Conservation (phyloP, 2,888 invertebrate genomes). For the Trichogramma evanescens region DNA sequence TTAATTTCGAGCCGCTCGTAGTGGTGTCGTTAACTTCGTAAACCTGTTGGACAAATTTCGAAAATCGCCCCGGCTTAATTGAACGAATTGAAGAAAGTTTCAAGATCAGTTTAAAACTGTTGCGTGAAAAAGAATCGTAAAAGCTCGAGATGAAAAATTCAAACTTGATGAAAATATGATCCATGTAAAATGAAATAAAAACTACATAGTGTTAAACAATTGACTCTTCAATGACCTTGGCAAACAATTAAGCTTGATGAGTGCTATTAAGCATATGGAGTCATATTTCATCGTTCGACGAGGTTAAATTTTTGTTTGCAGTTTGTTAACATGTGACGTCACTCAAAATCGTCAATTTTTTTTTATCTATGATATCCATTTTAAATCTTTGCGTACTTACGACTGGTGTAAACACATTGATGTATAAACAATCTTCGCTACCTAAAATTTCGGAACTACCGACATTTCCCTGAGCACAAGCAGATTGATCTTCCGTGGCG, state of each 20-base stretch:
- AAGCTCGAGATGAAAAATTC: not conserved
- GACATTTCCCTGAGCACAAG: slow-evolving; percentile 29
- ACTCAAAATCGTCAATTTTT: no score
- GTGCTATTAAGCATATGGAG: not conserved
- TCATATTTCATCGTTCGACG: slow-evolving; percentile 14
- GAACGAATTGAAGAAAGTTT: no score
- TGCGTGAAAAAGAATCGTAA: no score
- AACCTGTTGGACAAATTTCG: no score
- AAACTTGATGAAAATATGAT: not conserved
- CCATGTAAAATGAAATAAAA: not conserved
- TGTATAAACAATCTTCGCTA: slow-evolving; percentile 37
- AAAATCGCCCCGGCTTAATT: no score
- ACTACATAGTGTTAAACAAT: slow-evolving; percentile 19
- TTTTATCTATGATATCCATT: no score
- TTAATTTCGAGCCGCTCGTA: slow-evolving; percentile 3
- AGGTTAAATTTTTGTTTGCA: slow-evolving; percentile 5
- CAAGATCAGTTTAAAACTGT: no score
- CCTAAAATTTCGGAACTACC: slow-evolving; percentile 24
- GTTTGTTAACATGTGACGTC: not conserved
- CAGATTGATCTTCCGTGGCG: slow-evolving; percentile 27
- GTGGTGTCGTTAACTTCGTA: no score
- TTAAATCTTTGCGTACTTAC: slow-evolving; percentile 26
- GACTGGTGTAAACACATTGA: slow-evolving; percentile 38
- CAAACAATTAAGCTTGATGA: slow-evolving; percentile 25
- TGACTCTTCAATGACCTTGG: slow-evolving; percentile 21